Evolutionary conservation across 1,140 invertebrate genomes (phyloP), one percentile per base, ranked within the genome.

Genomic region (Drosophila oshimai): DNA sequence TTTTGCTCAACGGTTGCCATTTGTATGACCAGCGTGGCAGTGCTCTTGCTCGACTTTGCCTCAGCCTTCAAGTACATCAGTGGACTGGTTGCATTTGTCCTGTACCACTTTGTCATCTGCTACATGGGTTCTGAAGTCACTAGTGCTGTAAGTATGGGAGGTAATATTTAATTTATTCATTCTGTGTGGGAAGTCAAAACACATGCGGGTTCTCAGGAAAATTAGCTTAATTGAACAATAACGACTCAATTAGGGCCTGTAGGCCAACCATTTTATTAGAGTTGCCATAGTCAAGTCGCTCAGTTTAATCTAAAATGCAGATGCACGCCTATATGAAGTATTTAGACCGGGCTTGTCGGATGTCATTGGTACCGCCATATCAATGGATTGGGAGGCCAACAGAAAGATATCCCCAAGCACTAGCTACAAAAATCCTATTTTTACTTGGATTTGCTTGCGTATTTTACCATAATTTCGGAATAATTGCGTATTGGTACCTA

Each of bases 21-120:
- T 29, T 90, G 88, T 20, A 46, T 90, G 51, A 81, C 83, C 46
- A 77, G 45, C 9, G 70, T 78, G 13, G 74, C 88, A 0, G 84
- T 89, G 46, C 39, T 89, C 6, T 67, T 78, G 51, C 76, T 89
- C n/a, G 67, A 71, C 29, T 4, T 70, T 26, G 55, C 46, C 12
- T 57, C 54, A 3, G 60, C 88, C 12, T 60, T 67, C 7, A 84
- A 81, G 20, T 74, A 80, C 22, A 68, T 58, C 0, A 74, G 69
- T 22, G 79, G 79, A 0, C 61, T 90, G 18, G 2, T 74, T 5
- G 24, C 65, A 4, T 84, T 84, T 31, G 17, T 84, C 2, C n/a
- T 86, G 0, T 75, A 86, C 6, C 39, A 68, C 3, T 42, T 79
- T 2, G 20, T 71, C n/a, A 78, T 86, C 0, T 86, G 80, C 26